These are phyloP conservation scores for Limnephilus rhombicus DNA, from an alignment of 2,888 invertebrate species.

Conservation along the genomic window DNA sequence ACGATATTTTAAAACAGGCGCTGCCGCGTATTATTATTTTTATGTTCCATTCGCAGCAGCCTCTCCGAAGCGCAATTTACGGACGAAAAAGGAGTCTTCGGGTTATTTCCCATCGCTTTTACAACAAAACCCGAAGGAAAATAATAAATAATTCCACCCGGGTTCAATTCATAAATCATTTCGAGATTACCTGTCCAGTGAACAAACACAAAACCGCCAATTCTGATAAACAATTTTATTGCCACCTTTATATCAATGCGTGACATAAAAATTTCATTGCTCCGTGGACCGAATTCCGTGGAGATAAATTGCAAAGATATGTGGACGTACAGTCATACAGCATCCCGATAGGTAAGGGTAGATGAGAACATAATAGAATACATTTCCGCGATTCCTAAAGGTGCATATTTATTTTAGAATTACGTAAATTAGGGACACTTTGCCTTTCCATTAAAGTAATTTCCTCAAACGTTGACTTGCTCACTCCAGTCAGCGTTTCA, in stretches of 20 bases:
- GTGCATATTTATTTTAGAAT: constrained; percentile 63
- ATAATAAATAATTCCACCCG: neutral
- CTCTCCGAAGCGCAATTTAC: neutral
- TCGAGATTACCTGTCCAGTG: constrained; percentile 21
- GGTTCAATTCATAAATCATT: constrained; percentile 9
- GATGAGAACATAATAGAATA: neutral
- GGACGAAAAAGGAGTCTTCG: neutral
- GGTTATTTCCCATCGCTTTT: neutral
- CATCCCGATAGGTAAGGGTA: neutral
- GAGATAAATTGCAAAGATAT: constrained; percentile 46
- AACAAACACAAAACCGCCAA: constrained; percentile 26
- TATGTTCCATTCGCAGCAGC: neutral
- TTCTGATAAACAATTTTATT: constrained; percentile 48
- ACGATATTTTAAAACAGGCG: neutral
- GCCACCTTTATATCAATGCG: constrained; percentile 37
- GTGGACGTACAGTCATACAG: neutral
- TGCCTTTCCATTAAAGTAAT: neutral
- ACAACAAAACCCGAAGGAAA: neutral
- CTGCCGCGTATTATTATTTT: neutral
- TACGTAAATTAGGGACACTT: constrained; percentile 61
- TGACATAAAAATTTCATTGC: constrained; percentile 47
- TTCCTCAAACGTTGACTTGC: constrained; percentile 30
- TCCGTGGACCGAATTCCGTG: constrained; percentile 4
- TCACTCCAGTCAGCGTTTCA: constrained; percentile 7
- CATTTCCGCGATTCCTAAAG: constrained; percentile 55